Conservation (phyloP, 2,113 vertebrate species). For the Cisticola juncidis region DNA sequence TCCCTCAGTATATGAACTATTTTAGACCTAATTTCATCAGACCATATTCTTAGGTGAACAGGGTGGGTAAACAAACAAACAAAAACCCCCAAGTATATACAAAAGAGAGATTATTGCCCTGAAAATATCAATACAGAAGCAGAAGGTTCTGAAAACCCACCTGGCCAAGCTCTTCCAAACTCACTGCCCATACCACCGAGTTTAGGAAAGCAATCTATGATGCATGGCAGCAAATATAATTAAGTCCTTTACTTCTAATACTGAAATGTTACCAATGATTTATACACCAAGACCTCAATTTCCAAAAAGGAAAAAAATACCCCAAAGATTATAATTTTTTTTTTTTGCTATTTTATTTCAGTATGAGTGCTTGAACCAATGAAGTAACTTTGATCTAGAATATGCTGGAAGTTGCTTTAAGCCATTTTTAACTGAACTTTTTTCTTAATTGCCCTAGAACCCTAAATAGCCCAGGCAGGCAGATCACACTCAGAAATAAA, state of each 20-base stretch:
- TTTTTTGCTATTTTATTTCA: background rate
- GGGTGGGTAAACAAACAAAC: background rate
- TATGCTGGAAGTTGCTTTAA: background rate
- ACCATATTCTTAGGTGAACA: background rate
- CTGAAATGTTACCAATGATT: background rate
- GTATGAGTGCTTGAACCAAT: background rate
- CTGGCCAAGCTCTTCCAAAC: background rate
- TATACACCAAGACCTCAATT: background rate
- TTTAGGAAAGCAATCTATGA: background rate
- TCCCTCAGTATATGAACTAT: background rate
- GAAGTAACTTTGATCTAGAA: background rate
- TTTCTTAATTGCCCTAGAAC: slow-evolving; percentile 17
- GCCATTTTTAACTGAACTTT: slow-evolving; percentile 7
- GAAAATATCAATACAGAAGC: background rate
- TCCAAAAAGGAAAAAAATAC: background rate
- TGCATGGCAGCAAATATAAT: background rate
- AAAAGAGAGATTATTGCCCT: background rate
- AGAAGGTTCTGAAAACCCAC: background rate
- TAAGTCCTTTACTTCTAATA: background rate
- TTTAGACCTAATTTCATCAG: background rate
- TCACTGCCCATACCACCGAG: background rate
- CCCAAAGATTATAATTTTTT: background rate
- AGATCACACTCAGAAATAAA: background rate
- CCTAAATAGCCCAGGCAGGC: slow-evolving; percentile 26
- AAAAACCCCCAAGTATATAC: background rate